Conservation (phyloP, 2,888 invertebrate species). For the Sicus ferrugineus region DNA sequence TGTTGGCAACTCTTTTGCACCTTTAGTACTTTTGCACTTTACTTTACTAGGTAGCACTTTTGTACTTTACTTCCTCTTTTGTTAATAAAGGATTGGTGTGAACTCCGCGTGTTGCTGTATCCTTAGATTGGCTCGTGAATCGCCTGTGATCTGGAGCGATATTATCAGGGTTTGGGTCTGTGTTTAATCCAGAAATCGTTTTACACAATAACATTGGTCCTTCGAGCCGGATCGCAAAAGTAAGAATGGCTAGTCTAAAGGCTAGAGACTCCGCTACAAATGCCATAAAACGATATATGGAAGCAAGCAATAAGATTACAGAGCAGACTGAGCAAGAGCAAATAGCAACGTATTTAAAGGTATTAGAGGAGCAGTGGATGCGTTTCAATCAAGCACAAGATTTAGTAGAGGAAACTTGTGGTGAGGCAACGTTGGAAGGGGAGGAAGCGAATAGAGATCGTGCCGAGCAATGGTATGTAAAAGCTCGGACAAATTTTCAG, state of each 20-base stretch:
- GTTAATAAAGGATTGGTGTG: neutral
- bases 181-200: no score
- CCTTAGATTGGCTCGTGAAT: no score
- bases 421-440: neutral
- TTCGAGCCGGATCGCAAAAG: neutral
- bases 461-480: neutral
- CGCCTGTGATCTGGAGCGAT: no score
- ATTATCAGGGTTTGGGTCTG: no score
- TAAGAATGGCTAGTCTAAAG: neutral
- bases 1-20: neutral
- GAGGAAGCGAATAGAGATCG: neutral
- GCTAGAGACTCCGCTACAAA: neutral
- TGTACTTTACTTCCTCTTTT: neutral
- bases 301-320: neutral
- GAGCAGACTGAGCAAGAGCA: neutral
- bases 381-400: neutral
- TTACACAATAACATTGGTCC: neutral
- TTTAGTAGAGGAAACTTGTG: neutral
- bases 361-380: constrained; percentile 6
- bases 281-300: constrained; percentile 2
- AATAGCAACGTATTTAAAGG: neutral
- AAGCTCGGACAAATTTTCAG: neutral
- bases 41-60: neutral
- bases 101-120: no score
- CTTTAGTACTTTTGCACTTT: neutral